Base-by-base conservation (phyloP, 2,888 invertebrate species). In the Yponomeuta sedellus region DNA sequence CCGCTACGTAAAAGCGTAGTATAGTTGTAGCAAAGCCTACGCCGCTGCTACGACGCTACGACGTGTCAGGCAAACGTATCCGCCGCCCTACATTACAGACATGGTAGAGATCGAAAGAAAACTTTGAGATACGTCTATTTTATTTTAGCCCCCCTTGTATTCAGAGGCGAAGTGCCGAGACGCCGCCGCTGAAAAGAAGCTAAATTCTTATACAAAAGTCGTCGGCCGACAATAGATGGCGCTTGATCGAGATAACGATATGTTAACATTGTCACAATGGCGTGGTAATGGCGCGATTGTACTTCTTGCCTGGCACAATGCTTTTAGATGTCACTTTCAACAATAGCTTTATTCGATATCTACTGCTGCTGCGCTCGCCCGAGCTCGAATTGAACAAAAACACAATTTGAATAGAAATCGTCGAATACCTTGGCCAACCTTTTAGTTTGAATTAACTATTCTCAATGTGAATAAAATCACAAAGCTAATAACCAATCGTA, bases 211-310 rank as follows among this genome's bases (percentile, higher is more conserved):
- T 78, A 83, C 81, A 86, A 85, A 84, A 87, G 85, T 86, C 75
- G 73, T 71, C 72, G 71, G 74, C 79, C 85, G 86, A 89, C 90
- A 90, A 90, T 87, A 90, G 90, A 89, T 90, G 90, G 87, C 88
- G 88, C 83, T 87, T 85, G 88, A 90, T 90, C 88, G 81, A 84
- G 89, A 89, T 90, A 90, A 88, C 85, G 88, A 89, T 88, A 89
- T 89, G 89, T 90, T 89, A 89, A 88, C 88, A 88, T 86, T 84
- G 88, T 88, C 86, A 90, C 89, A 90, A 89, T 87, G 84, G 87
- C 81, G 80, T 84, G 81, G 88, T 90, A 90, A 90, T 90, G 88
- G 88, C 77, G 82, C 86, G 88, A 88, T 88, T 89, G 88, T 88
- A 82, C 84, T 62, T 58, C 62, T 67, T 82, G 80, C 80, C 80